Evolutionary conservation across 64 coral and sea anemone species (phyloP).

Genomic region (Astreopora myriophthalma): DNA sequence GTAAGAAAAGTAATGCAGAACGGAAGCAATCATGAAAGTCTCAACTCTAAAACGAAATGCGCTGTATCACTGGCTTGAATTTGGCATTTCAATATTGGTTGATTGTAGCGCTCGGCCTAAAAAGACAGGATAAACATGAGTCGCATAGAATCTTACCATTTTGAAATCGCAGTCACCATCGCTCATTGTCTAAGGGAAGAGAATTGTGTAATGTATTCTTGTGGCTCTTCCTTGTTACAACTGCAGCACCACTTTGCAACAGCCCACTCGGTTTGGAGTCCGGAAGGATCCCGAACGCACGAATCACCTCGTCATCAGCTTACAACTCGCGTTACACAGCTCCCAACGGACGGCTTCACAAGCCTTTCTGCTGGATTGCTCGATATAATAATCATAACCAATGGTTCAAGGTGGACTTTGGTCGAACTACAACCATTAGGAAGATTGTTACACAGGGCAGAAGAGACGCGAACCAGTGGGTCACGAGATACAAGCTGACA

Average conservation of each 20-base stretch:
- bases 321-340: conserved; percentile 47
- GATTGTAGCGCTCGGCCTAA: no score
- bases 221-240: background rate
- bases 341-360: conserved; percentile 8
- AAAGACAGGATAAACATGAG: no score
- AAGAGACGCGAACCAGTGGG: conserved; percentile 19
- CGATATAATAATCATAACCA: conserved; percentile 24
- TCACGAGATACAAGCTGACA: conserved; percentile 7
- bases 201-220: background rate
- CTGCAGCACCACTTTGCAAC: conserved; percentile 56
- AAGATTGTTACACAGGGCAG: conserved; percentile 32
- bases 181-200: no score
- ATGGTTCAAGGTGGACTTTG: conserved; percentile 35
- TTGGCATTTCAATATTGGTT: no score
- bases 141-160: no score
- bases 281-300: conserved; percentile 23
- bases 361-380: conserved; percentile 38
- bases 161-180: no score
- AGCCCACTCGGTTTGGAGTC: conserved; percentile 40
- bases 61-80: no score
- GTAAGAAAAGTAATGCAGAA: no score
- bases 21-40: no score
- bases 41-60: no score
- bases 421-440: background rate
- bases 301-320: conserved; percentile 43